Base-by-base conservation (phyloP, 2,113 vertebrate genomes). In the Mungos mungo region DNA sequence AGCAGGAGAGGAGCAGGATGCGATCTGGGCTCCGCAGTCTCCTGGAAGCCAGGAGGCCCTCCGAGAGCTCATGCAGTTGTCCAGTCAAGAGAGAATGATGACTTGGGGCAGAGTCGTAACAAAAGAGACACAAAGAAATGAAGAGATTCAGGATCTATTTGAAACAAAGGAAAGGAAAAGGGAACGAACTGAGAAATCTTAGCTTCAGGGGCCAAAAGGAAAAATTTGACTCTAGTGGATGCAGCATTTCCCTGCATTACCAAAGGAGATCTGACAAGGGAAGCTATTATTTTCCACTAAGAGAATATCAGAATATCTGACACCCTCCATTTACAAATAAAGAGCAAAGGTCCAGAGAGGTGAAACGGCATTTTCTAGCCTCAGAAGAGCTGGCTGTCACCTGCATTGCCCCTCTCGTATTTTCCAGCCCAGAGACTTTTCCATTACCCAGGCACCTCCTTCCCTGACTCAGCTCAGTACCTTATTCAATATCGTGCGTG, bases 371-470 rank as follows among this genome's bases (percentile, higher is more conserved):
- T 66, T 83, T 57, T n/a, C 57, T 15, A 50, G 14, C 25, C 35
- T 63, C 21, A 16, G 3, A 29, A 71, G 25, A 93, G 25, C 13
- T 84, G 74, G 19, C 52, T 84, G 33, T 50, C 68, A n/a, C 88
- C 47, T 66, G 12, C 3, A 54, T 29, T 69, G 68, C 16, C 27
- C 7, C 2, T 13, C 50, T 71, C 9, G 23, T 10, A 11, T 52
- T 92, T 96, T 94, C 90, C 35, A 90, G 84, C 3, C 33, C 57
- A 68, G n/a, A 8, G 81, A 60, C 65, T 95, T 91, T 81, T 38
- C 87, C 60, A 66, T 87, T 12, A 52, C 29, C 41, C 3, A 31
- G 77, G 50, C 11, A 19, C 7, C 27, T 69, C 45, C 25, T 87
- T 57, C 45, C 14, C 27, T 0, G 50, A 47, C 33, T 45, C 84